Evolutionary conservation across 1,140 invertebrate species (phyloP), one percentile per base, ranked within the genome.

Genomic region (Camponotus floridanus): DNA sequence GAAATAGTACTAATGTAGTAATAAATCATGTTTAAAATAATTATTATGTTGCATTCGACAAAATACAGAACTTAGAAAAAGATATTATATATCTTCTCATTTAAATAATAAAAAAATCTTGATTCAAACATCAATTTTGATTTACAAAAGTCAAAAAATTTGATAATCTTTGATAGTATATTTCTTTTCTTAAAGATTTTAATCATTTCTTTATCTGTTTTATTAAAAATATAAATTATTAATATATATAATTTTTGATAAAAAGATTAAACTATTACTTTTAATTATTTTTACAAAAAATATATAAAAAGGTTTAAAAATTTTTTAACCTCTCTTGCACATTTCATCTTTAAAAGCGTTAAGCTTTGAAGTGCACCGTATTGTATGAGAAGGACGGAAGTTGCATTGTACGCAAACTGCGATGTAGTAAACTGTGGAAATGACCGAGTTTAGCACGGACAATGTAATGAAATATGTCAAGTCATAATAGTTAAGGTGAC

Each of bases 381-480:
- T 45, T 65, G 31, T 59, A 15, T 0, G 26, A 64, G 31, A 48
- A 36, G n/a, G 1, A 11, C 8, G n/a, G n/a, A 39, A 76, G 21
- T 9, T 26, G 13, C 26, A 64, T 64, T 45, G 11, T 11, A 55
- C 8, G 48, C 76, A 42, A 55, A 21, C 42, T 51, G 45, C n/a
- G 42, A 51, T 18, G 13, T 21, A n/a, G 5, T 57, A 59, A 80
- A 70, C 55, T 70, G 64, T 33, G n/a, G 3, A 57, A 42, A 80
- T 70, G n/a, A 59, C 51, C 18, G 21, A 70, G 21, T 55, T 79
- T 51, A 51, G 48, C n/a, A n/a, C 15, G 39, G 15, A 70, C 36
- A 70, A 42, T 59, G 36, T 57, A 80, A 13, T 70, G 26, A 70
- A 55, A 70, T 57, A 80, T 70, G 2, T 70, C 15, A 15, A 57